phyloP scores from a whole-genome alignment of 2,797 vertebrate species.

The Eulemur rubriventer region DNA sequence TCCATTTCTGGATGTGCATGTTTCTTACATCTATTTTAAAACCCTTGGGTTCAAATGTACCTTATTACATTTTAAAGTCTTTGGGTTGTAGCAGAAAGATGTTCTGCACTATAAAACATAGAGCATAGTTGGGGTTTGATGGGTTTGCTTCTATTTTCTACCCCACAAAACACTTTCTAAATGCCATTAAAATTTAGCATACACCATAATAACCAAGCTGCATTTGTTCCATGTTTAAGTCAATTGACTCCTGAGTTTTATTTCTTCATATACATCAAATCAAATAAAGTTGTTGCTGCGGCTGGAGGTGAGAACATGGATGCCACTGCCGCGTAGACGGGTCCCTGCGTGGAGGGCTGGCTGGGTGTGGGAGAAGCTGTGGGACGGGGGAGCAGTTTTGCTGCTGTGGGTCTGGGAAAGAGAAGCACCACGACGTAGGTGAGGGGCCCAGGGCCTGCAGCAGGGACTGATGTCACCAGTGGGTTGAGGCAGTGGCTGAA shows the following conservation, averaged over 20 bases:
- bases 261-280: conserved; percentile 75
- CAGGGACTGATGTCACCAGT: neutral
- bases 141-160: conserved; percentile 85
- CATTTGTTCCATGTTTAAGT: conserved; percentile 83
- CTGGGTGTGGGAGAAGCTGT: neutral
- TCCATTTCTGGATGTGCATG: conserved; percentile 39
- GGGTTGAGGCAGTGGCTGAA: too few relatives aligned
- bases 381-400: rapidly evolving
- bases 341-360: neutral
- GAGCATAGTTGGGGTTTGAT: conserved; percentile 85
- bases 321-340: neutral
- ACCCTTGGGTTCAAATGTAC: conserved; percentile 80
- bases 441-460: neutral
- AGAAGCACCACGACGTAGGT: rapidly evolving
- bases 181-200: conserved; percentile 88
- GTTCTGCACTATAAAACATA: conserved; percentile 87
- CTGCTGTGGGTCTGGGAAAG: neutral
- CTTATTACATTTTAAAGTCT: conserved; percentile 86
- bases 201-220: conserved; percentile 82
- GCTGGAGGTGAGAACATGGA: conserved; percentile 47
- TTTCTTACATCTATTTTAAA: conserved; percentile 76
- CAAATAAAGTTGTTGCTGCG: conserved; percentile 73
- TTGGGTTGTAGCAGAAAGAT: conserved; percentile 83
- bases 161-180: conserved; percentile 87
- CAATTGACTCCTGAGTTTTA: conserved; percentile 85